Percentiles rank a stretch among this genome's conserved stretches.
Conservation (phyloP, 2,113 vertebrate genomes). For the Cheilinus undulatus region DNA sequence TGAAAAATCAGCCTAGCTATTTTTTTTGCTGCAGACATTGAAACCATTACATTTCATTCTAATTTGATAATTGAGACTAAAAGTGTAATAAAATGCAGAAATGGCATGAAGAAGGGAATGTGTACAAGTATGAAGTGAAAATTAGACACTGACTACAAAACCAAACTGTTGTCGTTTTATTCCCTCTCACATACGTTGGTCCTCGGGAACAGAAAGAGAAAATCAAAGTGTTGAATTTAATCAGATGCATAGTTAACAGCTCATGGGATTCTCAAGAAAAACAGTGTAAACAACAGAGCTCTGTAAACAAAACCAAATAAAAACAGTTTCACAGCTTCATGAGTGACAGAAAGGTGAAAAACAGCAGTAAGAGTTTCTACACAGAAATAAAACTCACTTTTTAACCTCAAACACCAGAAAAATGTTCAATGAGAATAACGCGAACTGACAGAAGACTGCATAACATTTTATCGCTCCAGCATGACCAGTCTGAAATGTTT, state of each 20-base stretch:
- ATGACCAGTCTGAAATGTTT: constrained; percentile 1
- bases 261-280: neutral
- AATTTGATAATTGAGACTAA: too few relatives aligned
- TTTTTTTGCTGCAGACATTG: too few relatives aligned
- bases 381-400: neutral
- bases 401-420: neutral
- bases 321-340: constrained; percentile 29
- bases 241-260: constrained; percentile 18
- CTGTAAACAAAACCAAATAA: constrained; percentile 24
- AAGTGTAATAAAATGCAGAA: neutral
- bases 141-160: neutral
- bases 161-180: constrained; percentile 4
- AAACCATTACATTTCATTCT: too few relatives aligned
- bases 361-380: neutral
- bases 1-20: too few relatives aligned
- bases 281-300: constrained; percentile 4
- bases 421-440: neutral
- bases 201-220: neutral
- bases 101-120: neutral
- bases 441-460: too few relatives aligned
- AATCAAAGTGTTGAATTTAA: neutral
- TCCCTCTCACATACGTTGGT: neutral
- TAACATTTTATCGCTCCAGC: neutral
- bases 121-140: neutral
- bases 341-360: neutral